Percentiles rank a stretch among this genome's conserved stretches.
These are phyloP conservation scores for Trissolcus basalis DNA, from an alignment of 1,140 invertebrate genomes.

Conservation along the genomic window DNA sequence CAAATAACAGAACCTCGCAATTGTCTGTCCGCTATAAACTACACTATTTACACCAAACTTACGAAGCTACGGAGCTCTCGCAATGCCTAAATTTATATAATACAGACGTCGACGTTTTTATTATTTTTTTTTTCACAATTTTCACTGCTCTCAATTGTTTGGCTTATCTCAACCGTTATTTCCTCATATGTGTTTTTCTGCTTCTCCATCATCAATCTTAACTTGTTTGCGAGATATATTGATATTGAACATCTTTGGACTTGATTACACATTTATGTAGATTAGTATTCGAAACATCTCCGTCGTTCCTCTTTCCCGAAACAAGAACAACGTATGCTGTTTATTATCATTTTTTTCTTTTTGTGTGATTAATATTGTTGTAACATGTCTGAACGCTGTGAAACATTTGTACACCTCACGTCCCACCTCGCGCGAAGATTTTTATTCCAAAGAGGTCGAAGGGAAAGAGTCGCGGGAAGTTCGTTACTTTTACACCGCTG, in stretches of 20 bases:
- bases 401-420: constrained; percentile 39
- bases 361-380: neutral
- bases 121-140: constrained; percentile 5
- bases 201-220: neutral
- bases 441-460: constrained; percentile 18
- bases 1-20: constrained; percentile 27
- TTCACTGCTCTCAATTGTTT: neutral
- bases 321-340: constrained; percentile 32
- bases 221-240: constrained; percentile 60
- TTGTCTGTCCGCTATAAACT: constrained; percentile 55
- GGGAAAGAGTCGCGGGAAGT: constrained; percentile 19
- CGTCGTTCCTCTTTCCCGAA: constrained; percentile 31
- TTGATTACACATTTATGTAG: constrained; percentile 75
- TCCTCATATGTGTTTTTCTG: neutral
- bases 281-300: constrained; percentile 38
- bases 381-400: constrained; percentile 37
- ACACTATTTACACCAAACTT: constrained; percentile 74
- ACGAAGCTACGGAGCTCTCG: constrained; percentile 62
- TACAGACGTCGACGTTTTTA: constrained; percentile 68
- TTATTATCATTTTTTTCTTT: constrained; percentile 26
- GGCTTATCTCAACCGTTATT: neutral
- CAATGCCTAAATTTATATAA: constrained; percentile 74
- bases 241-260: constrained; percentile 77
- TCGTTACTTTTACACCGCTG: constrained; percentile 76
- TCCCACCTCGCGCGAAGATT: constrained; percentile 4